Evolutionary conservation across 2,113 vertebrate genomes (phyloP), one percentile per base, ranked within the genome.

Genomic region (Narcine bancroftii): DNA sequence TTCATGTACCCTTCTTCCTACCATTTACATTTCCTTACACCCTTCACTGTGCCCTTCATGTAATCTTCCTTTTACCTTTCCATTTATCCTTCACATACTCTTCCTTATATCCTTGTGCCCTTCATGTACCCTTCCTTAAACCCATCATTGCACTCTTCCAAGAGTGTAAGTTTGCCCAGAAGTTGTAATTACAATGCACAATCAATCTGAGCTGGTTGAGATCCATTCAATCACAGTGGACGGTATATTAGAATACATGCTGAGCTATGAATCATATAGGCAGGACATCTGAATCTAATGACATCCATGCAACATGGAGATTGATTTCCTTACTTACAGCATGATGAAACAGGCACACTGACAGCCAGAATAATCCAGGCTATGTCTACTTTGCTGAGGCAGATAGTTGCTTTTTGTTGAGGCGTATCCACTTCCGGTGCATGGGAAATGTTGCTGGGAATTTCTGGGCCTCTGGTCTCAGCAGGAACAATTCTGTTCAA

Each of bases 361-460:
- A 99, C 98, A 92, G 97, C 98, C 94, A 99, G 94, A 94, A 99
- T 96, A 93, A 99, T 98, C 99, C 99, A 99, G 94, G 97, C 97
- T 76, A 99, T 97, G 94, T 99, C 98, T 97, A 99, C 97, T 96
- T 96, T 97, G 96, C 97, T 97, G 93, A 99, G 95, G 93, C 99
- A 99, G 96, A 99, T 97, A 93, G 96, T 96, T 93, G 95, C 94
- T 93, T 95, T 97, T 93, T 97, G 95, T 45, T 96, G 95, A 0
- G 97, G 95, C n/a, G 97, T 94, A 93, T 97, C 95, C 6, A 95
- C 95, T 0, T 95, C 94, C 0, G 98, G 96, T 93, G 96, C 97
- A 0, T 97, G 97, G 89, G 98, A 98, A 93, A 97, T 96, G 93
- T 98, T 98, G 72, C 95, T 95, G 17, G 95, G 94, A 0, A 94